These are phyloP conservation scores for Anoplopoma fimbria DNA, from an alignment of 2,113 vertebrate genomes.

Conservation along the genomic window DNA sequence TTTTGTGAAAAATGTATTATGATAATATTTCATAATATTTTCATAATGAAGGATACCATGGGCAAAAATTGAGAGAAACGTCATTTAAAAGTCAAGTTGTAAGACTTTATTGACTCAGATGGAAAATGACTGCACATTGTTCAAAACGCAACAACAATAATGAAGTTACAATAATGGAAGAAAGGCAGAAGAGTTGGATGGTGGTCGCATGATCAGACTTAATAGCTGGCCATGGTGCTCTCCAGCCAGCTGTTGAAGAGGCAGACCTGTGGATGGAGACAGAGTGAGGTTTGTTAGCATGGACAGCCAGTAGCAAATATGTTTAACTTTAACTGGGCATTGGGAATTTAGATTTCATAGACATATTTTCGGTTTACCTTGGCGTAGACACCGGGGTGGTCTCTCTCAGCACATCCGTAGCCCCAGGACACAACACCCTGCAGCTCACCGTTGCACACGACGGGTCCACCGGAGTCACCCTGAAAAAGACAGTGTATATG, in stretches of 20 bases:
- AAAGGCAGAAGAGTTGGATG: constrained; percentile 17
- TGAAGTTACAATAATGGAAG: neutral
- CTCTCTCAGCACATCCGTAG: too few relatives aligned
- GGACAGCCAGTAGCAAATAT: neutral
- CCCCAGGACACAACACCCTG: too few relatives aligned
- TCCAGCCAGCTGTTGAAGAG: constrained; percentile 71
- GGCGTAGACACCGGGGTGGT: too few relatives aligned
- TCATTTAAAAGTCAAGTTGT: neutral
- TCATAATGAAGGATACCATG: neutral
- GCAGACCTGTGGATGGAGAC: constrained; percentile 69
- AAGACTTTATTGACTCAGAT: constrained; percentile 52
- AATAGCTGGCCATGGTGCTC: constrained; percentile 67
- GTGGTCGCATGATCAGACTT: constrained; percentile 23
- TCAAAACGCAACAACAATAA: neutral
- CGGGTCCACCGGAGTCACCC: constrained; percentile 89
- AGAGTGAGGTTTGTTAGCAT: neutral
- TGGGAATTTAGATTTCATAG: neutral
- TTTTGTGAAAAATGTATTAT: too few relatives aligned
- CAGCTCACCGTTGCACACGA: too few relatives aligned
- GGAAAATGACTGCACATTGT: constrained; percentile 10
- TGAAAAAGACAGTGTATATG: constrained; percentile 46
- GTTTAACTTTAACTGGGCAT: neutral
- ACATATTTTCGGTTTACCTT: constrained; percentile 2
- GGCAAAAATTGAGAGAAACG: neutral
- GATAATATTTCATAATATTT: too few relatives aligned